phyloP scores from a whole-genome alignment of 2,797 vertebrate species.

The Mergus octosetaceus region DNA sequence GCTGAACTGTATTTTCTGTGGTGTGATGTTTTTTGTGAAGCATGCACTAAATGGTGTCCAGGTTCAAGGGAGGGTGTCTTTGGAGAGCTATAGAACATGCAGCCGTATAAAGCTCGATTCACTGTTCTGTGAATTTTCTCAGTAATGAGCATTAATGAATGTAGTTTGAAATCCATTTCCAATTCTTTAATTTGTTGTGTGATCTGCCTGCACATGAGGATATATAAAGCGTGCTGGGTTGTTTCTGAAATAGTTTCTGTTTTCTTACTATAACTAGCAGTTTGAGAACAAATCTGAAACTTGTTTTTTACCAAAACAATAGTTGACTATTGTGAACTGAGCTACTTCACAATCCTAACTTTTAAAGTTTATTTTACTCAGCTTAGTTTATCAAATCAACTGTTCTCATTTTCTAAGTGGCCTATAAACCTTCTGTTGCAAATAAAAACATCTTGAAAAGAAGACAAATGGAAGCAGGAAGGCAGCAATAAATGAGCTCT shows the following conservation, averaged over 20 bases:
- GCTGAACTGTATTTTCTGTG: background rate
- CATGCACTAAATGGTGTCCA: background rate
- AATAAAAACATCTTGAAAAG: conserved; percentile 39
- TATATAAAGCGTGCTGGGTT: background rate
- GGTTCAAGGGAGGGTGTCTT: background rate
- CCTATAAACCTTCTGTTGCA: conserved; percentile 45
- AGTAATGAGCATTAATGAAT: background rate
- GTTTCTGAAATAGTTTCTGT: background rate
- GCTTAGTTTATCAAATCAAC: conserved; percentile 11
- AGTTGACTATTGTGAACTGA: background rate
- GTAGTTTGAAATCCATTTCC: background rate
- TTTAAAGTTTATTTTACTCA: background rate
- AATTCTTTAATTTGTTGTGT: background rate
- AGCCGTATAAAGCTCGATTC: background rate
- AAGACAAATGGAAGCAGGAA: background rate
- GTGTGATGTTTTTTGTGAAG: background rate
- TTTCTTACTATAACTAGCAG: background rate
- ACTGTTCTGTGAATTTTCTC: background rate
- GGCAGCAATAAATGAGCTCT: background rate
- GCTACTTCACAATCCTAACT: conserved; percentile 42
- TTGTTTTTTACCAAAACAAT: background rate
- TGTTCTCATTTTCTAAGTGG: conserved; percentile 37
- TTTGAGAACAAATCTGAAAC: conserved; percentile 4
- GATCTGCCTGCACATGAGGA: background rate
- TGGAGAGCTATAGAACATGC: background rate